These are phyloP conservation scores for Equus przewalskii DNA, from an alignment of 2,113 vertebrate species.

Conservation along the genomic window DNA sequence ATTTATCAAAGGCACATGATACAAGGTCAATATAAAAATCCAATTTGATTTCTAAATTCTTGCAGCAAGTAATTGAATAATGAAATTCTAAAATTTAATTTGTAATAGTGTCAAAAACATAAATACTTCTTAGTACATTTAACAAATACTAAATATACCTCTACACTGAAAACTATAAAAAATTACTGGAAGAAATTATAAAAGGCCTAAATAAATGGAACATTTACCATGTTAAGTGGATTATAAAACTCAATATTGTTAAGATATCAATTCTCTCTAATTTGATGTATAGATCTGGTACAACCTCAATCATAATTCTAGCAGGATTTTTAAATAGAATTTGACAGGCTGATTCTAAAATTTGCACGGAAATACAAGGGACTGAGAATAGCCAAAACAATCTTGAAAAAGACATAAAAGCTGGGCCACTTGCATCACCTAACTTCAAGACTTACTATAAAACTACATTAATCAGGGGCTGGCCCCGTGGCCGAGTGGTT, in stretches of 20 bases:
- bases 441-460: too few species aligned
- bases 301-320: background rate
- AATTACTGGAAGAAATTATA: conserved; percentile 14
- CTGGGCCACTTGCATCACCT: too few species aligned
- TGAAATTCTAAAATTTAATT: conserved; percentile 28
- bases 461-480: too few species aligned
- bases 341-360: conserved; percentile 29
- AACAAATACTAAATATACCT: background rate
- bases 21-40: conserved; percentile 1
- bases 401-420: too few species aligned
- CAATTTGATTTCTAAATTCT: conserved; percentile 20
- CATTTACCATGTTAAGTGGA: background rate
- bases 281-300: conserved; percentile 8
- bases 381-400: background rate
- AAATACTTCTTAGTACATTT: background rate
- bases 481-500: too few species aligned
- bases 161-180: conserved; percentile 49
- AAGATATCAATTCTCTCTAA: background rate
- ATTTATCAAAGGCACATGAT: background rate
- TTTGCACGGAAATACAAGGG: background rate
- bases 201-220: background rate
- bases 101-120: background rate
- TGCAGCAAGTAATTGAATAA: conserved; percentile 14
- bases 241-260: conserved; percentile 26
- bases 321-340: conserved; percentile 12